phyloP scores from a whole-genome alignment of 2,797 vertebrate genomes.

The Pangasius krempfi region DNA sequence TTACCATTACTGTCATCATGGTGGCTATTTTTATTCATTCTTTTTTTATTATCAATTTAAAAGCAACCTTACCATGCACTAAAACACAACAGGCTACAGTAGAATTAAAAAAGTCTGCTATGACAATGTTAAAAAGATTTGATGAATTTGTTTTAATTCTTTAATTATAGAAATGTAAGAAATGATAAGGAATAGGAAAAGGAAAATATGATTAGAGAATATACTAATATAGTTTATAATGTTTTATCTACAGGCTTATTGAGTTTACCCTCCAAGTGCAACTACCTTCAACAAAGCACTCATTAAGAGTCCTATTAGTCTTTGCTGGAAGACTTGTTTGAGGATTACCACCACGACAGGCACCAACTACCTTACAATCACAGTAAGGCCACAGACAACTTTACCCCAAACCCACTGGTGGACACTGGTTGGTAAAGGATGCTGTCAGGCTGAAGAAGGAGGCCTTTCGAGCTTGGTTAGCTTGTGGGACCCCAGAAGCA shows the following conservation, averaged over 20 bases:
- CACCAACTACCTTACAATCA: no score
- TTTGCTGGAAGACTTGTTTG: not conserved
- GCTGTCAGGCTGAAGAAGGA: no score
- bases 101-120: not conserved
- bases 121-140: not conserved
- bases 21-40: not conserved
- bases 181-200: not conserved
- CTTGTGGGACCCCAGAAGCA: no score
- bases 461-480: no score
- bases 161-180: not conserved
- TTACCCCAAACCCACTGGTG: no score
- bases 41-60: not conserved
- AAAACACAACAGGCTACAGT: not conserved
- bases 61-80: not conserved
- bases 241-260: not conserved
- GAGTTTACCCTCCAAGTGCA: slow-evolving; percentile 1
- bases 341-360: no score
- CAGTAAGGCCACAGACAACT: no score
- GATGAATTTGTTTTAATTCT: not conserved
- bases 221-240: not conserved
- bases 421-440: no score
- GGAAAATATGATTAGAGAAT: not conserved
- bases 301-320: not conserved
- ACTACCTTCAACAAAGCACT: not conserved
- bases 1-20: not conserved